These are phyloP conservation scores for Crematogaster levior DNA, from an alignment of 2,888 invertebrate genomes.

Conservation along the genomic window DNA sequence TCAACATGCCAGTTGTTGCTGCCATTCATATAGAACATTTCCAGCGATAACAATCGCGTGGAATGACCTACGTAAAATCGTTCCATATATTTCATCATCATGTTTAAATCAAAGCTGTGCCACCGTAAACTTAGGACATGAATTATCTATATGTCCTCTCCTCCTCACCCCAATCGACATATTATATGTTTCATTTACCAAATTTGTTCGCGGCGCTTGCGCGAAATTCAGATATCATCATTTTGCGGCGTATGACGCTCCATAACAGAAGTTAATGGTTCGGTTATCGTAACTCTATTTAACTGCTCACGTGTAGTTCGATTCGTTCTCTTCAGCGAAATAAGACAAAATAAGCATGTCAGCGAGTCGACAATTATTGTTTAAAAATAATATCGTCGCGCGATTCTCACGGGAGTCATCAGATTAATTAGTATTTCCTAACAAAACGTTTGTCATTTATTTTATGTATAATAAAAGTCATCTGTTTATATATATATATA, in stretches of 20 bases:
- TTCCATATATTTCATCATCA: conserved; percentile 22
- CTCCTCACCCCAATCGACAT: background rate
- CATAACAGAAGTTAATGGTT: conserved; percentile 66
- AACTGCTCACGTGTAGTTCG: conserved; percentile 50
- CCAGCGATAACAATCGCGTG: background rate
- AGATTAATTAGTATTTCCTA: background rate
- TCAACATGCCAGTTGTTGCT: background rate
- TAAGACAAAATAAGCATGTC: conserved; percentile 7
- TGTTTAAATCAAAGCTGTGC: conserved; percentile 28
- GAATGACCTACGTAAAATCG: background rate
- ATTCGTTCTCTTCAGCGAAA: conserved; percentile 43
- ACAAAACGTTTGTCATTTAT: background rate
- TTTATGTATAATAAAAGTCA: no score
- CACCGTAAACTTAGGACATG: conserved; percentile 10
- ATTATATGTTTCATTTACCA: conserved; percentile 38
- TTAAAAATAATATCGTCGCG: conserved; percentile 1
- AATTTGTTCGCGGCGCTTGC: conserved; percentile 15
- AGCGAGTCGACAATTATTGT: background rate
- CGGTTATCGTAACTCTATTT: conserved; percentile 67
- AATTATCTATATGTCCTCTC: background rate
- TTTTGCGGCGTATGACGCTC: conserved; percentile 34
- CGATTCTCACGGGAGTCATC: conserved; percentile 2
- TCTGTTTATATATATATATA: no score
- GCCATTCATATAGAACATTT: conserved; percentile 12
- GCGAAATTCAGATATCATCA: conserved; percentile 54